Conservation (phyloP, 2,888 invertebrate genomes). For the Thymelicus sylvestris region DNA sequence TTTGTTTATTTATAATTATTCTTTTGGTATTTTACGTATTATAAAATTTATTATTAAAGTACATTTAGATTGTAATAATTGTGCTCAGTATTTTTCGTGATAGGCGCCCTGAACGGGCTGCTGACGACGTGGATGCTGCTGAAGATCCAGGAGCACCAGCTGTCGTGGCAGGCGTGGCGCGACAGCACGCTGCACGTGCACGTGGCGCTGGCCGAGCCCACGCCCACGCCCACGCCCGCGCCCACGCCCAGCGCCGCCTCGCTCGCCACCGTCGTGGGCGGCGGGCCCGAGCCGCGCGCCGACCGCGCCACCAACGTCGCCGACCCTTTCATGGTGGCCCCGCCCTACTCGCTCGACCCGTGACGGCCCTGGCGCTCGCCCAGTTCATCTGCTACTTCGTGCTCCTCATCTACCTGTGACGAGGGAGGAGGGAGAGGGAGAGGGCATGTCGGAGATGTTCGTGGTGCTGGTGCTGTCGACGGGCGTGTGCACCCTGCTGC, state of each 20-base stretch:
- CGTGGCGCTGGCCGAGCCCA: slow-evolving; percentile 59
- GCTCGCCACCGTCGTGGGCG: slow-evolving; percentile 57
- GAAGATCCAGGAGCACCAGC: slow-evolving; percentile 79
- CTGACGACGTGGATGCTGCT: slow-evolving; percentile 80
- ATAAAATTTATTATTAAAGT: too few species aligned
- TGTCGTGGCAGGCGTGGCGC: slow-evolving; percentile 78
- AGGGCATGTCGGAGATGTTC: slow-evolving; percentile 49
- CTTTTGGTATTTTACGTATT: too few species aligned
- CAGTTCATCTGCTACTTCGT: slow-evolving; percentile 19
- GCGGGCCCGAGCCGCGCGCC: slow-evolving; percentile 47
- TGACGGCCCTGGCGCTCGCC: slow-evolving; percentile 24
- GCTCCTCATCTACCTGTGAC: slow-evolving; percentile 1
- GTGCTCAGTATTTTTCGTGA: background rate
- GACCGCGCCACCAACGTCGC: slow-evolving; percentile 69
- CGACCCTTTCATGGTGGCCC: slow-evolving; percentile 70
- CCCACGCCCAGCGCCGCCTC: slow-evolving; percentile 49
- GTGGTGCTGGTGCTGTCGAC: slow-evolving; percentile 47
- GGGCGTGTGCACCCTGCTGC: slow-evolving; percentile 45
- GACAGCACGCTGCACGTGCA: slow-evolving; percentile 76
- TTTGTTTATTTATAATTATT: too few species aligned
- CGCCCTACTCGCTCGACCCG: slow-evolving; percentile 53
- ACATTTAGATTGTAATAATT: background rate
- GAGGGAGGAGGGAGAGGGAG: background rate
- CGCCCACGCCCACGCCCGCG: slow-evolving; percentile 49
- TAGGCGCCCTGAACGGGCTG: slow-evolving; percentile 76